These are phyloP conservation scores for Rosalia funebris DNA, from an alignment of 2,888 invertebrate species.

Conservation along the genomic window DNA sequence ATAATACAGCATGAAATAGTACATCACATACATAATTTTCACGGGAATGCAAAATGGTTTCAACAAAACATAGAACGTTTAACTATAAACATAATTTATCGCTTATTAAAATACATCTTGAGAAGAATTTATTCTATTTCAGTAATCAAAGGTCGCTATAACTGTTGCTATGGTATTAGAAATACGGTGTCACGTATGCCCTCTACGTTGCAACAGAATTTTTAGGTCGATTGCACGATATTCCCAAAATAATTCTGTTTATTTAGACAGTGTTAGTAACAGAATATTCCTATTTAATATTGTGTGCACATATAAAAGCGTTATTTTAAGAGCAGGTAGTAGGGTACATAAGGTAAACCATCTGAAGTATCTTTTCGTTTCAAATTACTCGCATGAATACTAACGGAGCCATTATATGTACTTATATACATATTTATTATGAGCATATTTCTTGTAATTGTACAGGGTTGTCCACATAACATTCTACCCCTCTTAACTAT, in stretches of 20 bases:
- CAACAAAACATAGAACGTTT: too few relatives aligned
- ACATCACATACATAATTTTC: too few relatives aligned
- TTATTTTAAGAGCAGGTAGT: neutral
- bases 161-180: constrained; percentile 19
- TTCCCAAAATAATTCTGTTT: constrained; percentile 31
- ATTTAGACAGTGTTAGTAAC: constrained; percentile 20
- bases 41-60: too few relatives aligned
- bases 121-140: neutral
- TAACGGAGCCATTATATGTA: too few relatives aligned
- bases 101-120: neutral
- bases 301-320: neutral
- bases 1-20: too few relatives aligned
- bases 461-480: too few relatives aligned
- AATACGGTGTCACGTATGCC: constrained; percentile 9
- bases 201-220: constrained; percentile 22
- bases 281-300: constrained; percentile 7
- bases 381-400: too few relatives aligned
- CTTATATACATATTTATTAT: too few relatives aligned
- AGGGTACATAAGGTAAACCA: neutral
- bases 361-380: too few relatives aligned
- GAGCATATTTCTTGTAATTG: too few relatives aligned
- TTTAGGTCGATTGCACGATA: constrained; percentile 30
- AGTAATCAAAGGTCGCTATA: neutral
- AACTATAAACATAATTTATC: neutral
- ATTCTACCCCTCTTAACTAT: too few relatives aligned